Percentiles rank a stretch among this genome's conserved stretches.
phyloP scores from a whole-genome alignment of 2,113 vertebrate genomes.

The Eptatretus burgeri region DNA sequence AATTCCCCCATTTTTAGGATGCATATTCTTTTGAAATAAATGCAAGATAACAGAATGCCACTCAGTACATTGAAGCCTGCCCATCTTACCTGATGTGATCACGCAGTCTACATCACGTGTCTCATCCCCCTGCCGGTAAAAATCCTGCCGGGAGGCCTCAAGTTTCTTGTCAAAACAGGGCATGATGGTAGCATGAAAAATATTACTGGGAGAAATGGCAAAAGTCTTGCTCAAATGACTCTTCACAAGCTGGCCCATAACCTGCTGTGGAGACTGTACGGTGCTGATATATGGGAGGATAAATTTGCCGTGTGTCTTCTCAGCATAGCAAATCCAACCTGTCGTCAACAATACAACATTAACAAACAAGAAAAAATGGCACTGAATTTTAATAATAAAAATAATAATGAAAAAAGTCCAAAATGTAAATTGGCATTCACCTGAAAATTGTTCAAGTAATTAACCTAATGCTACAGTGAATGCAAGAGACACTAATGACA shows the following conservation, averaged over 20 bases:
- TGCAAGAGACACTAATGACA: too few species aligned
- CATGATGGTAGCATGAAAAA: constrained; percentile 75
- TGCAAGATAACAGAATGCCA: too few species aligned
- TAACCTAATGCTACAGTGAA: too few species aligned
- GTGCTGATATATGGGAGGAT: constrained; percentile 63
- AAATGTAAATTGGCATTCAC: not conserved
- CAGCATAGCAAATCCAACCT: constrained; percentile 97
- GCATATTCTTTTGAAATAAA: not conserved
- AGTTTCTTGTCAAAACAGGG: constrained; percentile 93
- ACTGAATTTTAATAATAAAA: too few species aligned
- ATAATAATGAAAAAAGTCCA: not conserved
- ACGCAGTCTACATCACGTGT: constrained; percentile 82
- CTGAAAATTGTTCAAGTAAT: rapidly evolving
- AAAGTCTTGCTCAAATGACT: constrained; percentile 17
- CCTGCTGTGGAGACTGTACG: constrained; percentile 60
- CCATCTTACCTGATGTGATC: constrained; percentile 45
- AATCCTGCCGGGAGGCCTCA: constrained; percentile 65
- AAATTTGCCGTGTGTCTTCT: constrained; percentile 62
- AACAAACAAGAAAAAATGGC: not conserved
- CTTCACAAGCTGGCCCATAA: constrained; percentile 79
- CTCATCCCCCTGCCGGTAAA: constrained; percentile 30
- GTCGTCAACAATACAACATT: not conserved
- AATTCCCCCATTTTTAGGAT: not conserved
- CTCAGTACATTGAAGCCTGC: too few species aligned
- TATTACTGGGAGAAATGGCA: constrained; percentile 28